A percentile compares a stretch with the other conserved stretches of the same genome.
Evolutionary conservation across 2,797 vertebrate species (phyloP).

Genomic region (Pterois miles): DNA sequence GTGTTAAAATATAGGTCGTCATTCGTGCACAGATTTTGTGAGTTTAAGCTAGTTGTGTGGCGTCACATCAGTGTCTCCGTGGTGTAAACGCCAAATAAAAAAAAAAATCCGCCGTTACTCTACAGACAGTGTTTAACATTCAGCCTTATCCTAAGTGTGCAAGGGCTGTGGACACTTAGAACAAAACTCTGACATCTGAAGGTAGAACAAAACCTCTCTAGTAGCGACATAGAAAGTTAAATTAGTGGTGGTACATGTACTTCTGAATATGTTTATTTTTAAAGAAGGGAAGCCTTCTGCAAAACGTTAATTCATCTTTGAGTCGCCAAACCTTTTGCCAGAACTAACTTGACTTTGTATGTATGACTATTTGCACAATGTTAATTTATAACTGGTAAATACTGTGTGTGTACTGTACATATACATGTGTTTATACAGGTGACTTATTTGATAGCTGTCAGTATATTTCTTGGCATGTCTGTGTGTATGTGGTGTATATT

Average conservation of each 20-base stretch:
- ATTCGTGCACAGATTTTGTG: constrained; percentile 30
- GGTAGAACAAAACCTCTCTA: constrained; percentile 48
- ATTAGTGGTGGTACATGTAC: constrained; percentile 39
- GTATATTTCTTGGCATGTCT: constrained; percentile 46
- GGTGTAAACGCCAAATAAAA: neutral
- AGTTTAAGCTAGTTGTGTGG: constrained; percentile 26
- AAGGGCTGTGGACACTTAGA: constrained; percentile 32
- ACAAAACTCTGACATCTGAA: constrained; percentile 56
- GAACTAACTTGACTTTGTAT: constrained; percentile 64
- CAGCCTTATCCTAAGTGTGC: constrained; percentile 9
- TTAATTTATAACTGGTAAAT: constrained; percentile 83
- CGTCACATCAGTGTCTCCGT: constrained; percentile 12
- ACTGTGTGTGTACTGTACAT: constrained; percentile 50
- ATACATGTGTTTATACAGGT: constrained; percentile 58
- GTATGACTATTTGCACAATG: constrained; percentile 80
- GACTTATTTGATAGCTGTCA: constrained; percentile 66
- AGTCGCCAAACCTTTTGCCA: constrained; percentile 41
- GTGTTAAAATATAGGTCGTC: constrained; percentile 35
- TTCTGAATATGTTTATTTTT: constrained; percentile 28
- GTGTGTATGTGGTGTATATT: constrained; percentile 12
- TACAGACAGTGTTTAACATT: constrained; percentile 20
- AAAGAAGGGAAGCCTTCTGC: neutral
- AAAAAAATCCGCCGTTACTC: neutral
- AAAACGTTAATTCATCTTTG: constrained; percentile 30
- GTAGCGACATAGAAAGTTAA: constrained; percentile 8